A percentile compares a stretch with the other conserved stretches of the same genome.
phyloP scores from a whole-genome alignment of 2,113 vertebrate species.

The Gallinago media region DNA sequence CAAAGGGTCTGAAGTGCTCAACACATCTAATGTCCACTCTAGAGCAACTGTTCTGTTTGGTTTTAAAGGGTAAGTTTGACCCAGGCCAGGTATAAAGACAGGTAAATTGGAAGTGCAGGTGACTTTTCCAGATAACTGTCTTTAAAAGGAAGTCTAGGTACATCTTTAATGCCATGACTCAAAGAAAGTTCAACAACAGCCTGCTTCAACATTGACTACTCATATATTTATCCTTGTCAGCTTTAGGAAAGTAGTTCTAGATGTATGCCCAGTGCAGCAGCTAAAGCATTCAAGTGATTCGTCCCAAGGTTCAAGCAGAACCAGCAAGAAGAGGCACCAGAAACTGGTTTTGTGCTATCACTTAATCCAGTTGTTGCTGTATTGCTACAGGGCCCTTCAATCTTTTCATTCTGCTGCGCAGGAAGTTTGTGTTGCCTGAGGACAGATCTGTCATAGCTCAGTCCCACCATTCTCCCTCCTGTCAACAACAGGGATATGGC shows the following conservation, averaged over 20 bases:
- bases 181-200: neutral
- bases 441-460: neutral
- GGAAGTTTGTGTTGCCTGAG: neutral
- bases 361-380: neutral
- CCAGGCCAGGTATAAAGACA: neutral
- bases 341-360: neutral
- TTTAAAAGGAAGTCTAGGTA: neutral
- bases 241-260: neutral
- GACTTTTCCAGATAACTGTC: neutral
- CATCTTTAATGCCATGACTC: neutral
- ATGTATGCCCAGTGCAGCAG: neutral
- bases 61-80: neutral
- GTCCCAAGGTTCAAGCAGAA: neutral
- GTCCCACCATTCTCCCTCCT: neutral
- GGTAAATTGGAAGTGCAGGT: neutral
- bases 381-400: neutral
- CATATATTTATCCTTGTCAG: neutral
- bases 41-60: neutral
- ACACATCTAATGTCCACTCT: neutral
- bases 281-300: neutral
- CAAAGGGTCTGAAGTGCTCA: neutral
- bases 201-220: neutral
- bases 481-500: neutral
- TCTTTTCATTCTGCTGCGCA: accelerated
- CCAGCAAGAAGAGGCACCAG: neutral